Conservation (phyloP, 2,888 invertebrate species). For the Limenitis camilla region DNA sequence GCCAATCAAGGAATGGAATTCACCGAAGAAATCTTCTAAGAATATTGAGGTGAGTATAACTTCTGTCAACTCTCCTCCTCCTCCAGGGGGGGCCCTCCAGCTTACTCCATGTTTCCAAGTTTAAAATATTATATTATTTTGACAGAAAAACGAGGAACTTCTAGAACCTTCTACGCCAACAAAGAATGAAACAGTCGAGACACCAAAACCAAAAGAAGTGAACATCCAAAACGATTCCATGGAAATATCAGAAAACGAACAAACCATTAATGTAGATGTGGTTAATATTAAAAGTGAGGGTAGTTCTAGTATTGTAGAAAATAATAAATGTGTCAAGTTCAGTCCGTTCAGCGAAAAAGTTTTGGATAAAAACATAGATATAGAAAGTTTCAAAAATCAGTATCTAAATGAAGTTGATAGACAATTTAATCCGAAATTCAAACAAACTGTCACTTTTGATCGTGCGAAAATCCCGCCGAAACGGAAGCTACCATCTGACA, state of each 20-base stretch:
- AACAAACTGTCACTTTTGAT: constrained; percentile 10
- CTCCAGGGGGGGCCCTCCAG: no score
- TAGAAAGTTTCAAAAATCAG: constrained; percentile 51
- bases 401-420: constrained; percentile 48
- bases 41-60: constrained; percentile 6
- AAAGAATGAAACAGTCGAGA: constrained; percentile 19
- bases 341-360: constrained; percentile 39
- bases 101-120: no score
- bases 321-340: constrained; percentile 38
- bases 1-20: constrained; percentile 37
- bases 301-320: not conserved
- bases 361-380: constrained; percentile 32
- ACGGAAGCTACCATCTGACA: constrained; percentile 6
- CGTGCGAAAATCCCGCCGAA: constrained; percentile 21
- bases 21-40: constrained; percentile 39
- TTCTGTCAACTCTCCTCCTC: no score
- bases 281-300: constrained; percentile 32
- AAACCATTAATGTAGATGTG: constrained; percentile 42
- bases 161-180: no score
- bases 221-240: constrained; percentile 44
- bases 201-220: constrained; percentile 28
- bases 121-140: no score
- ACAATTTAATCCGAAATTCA: constrained; percentile 18
- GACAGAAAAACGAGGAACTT: no score
- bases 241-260: constrained; percentile 48